phyloP scores from a whole-genome alignment of 2,113 vertebrate genomes.

The Limanda limanda region DNA sequence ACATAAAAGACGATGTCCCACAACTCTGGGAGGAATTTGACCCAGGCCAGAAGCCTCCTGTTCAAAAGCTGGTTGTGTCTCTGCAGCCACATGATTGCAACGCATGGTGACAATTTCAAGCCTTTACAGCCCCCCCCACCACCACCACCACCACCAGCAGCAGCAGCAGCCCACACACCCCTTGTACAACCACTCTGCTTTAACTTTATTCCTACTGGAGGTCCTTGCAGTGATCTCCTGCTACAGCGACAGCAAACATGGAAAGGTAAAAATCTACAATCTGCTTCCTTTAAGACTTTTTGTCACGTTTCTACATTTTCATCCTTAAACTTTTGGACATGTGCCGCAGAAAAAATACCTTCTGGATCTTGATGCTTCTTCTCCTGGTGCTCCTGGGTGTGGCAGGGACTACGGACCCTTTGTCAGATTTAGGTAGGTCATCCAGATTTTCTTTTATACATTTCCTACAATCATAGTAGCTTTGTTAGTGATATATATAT shows the following conservation, averaged over 20 bases:
- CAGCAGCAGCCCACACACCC: not conserved
- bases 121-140: slow-evolving; percentile 17
- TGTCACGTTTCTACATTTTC: not conserved
- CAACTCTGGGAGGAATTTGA: slow-evolving; percentile 30
- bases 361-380: slow-evolving; percentile 37
- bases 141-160: slow-evolving; percentile 1
- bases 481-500: not conserved
- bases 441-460: not conserved
- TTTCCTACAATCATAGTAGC: not conserved
- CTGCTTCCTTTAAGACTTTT: not conserved
- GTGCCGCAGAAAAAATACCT: slow-evolving; percentile 34
- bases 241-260: slow-evolving; percentile 64
- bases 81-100: slow-evolving; percentile 62
- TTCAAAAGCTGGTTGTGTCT: slow-evolving; percentile 52
- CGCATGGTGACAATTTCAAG: slow-evolving; percentile 75
- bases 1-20: not conserved
- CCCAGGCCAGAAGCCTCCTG: not conserved
- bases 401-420: slow-evolving; percentile 26
- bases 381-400: slow-evolving; percentile 38
- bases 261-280: slow-evolving; percentile 58
- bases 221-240: slow-evolving; percentile 10
- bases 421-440: slow-evolving; percentile 66
- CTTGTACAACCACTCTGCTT: not conserved
- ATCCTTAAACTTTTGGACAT: not conserved
- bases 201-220: not conserved